Conservation (phyloP, 92 coral and sea anemone species). For the Pocillopora grandis region DNA sequence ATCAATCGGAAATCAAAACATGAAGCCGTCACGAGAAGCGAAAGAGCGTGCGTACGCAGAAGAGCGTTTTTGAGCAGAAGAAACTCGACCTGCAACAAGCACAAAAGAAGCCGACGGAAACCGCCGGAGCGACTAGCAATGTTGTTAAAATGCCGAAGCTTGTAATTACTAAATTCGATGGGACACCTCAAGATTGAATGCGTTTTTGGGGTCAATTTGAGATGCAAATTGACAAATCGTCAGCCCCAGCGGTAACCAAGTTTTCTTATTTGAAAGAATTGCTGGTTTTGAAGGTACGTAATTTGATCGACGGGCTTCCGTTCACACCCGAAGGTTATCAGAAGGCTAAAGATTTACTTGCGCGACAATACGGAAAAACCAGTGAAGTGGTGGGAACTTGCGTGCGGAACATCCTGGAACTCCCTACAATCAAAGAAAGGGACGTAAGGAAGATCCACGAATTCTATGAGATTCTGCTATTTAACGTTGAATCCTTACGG, state of each 20-base stretch:
- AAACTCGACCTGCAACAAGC: constrained; percentile 10
- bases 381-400: constrained; percentile 60
- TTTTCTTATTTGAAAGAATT: constrained; percentile 66
- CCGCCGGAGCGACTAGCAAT: background rate
- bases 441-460: no score
- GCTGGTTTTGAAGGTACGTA: constrained; percentile 54
- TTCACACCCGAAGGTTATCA: constrained; percentile 58
- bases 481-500: no score
- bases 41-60: background rate
- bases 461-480: no score
- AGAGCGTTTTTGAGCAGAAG: background rate
- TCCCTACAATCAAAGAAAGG: constrained; percentile 7
- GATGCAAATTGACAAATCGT: constrained; percentile 48
- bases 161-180: constrained; percentile 46
- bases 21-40: constrained; percentile 1
- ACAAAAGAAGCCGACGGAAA: background rate
- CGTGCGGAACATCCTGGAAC: constrained; percentile 51
- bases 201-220: constrained; percentile 14
- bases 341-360: constrained; percentile 42
- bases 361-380: constrained; percentile 45
- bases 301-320: constrained; percentile 61
- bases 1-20: background rate
- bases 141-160: constrained; percentile 50
- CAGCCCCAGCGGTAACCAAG: constrained; percentile 44
- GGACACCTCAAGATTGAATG: background rate